phyloP scores from a whole-genome alignment of 2,797 vertebrate genomes.

The Helarctos malayanus region DNA sequence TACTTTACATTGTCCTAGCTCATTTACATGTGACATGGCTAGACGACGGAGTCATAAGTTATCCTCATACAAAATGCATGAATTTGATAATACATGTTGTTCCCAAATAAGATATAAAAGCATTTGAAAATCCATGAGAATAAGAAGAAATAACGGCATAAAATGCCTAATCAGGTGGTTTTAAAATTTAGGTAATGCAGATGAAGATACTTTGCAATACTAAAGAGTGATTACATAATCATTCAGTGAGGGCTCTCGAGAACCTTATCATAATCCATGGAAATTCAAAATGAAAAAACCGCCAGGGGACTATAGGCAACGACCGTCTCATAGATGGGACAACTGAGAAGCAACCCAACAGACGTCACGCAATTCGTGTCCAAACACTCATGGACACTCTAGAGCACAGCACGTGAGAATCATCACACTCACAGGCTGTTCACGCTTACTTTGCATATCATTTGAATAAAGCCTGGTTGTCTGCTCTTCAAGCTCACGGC shows the following conservation, averaged over 20 bases:
- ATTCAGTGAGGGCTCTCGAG: background rate
- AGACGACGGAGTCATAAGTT: slow-evolving; percentile 22
- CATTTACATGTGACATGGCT: slow-evolving; percentile 43
- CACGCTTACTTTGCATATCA: slow-evolving; percentile 79
- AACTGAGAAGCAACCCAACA: slow-evolving; percentile 51
- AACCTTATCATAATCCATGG: slow-evolving; percentile 71
- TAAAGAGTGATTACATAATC: background rate
- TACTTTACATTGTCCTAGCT: slow-evolving; percentile 42
- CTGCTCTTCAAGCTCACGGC: slow-evolving; percentile 81
- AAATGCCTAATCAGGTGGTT: background rate
- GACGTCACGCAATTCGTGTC: slow-evolving; percentile 51
- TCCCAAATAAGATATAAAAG: slow-evolving; percentile 52
- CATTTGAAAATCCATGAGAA: slow-evolving; percentile 81
- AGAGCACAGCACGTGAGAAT: slow-evolving; percentile 63
- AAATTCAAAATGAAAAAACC: slow-evolving; percentile 78
- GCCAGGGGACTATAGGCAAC: slow-evolving; percentile 63
- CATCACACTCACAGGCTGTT: slow-evolving; percentile 63
- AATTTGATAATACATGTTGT: slow-evolving; percentile 58
- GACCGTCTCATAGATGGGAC: slow-evolving; percentile 44
- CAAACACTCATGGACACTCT: slow-evolving; percentile 62
- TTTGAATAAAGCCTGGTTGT: slow-evolving; percentile 77
- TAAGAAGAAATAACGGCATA: slow-evolving; percentile 60
- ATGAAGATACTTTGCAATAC: slow-evolving; percentile 56
- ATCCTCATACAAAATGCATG: slow-evolving; percentile 58
- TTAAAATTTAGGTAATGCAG: slow-evolving; percentile 61